Base-by-base conservation (phyloP, 2,797 vertebrate species). In the Anisognathus igniventris region DNA sequence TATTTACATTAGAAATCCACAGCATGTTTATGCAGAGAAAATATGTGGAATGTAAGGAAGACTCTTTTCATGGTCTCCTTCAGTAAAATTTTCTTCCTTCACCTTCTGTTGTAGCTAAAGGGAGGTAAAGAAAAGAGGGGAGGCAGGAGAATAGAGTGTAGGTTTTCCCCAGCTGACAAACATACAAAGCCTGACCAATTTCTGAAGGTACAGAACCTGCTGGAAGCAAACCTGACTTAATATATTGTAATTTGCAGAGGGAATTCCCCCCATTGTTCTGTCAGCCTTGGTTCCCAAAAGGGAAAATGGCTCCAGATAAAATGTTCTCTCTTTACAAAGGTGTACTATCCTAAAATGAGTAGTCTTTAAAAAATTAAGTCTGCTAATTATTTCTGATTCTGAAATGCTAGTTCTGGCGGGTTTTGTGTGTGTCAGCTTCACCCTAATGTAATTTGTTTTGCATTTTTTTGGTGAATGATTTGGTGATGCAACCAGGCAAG, bases 1-100 rank as follows among this genome's bases (percentile, higher is more conserved):
- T 72, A 12, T 83, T 44, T 78, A 50, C 35, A 11, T 66, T 64
- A 1, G 1, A 82, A 93, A 93, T 86, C 62, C 82, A 72, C 51
- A 19, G n/a, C 0, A 0, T 86, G 56, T 88, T 96, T 92, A 70
- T 73, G 44, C 68, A 60, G 58, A 78, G 58, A 78, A 94, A 94
- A 81, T 71, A 83, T 4, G 48, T 90, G 70, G 66, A 93, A 86
- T 64, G 45, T 86, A 92, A 91, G 53, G 54, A 64, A 92, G 92
- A 53, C 44, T 67, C 70, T 86, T 82, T 74, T 58, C 74, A 16
- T 61, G 25, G 45, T 77, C 42, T 83, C 39, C 53, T 76, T 60
- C 64, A n/a, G 48, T 39, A 42, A 84, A 64, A 62, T 93, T 83
- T 82, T 20, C 54, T 93, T 88, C 37, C 62, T 27, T 91, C 25